These are phyloP conservation scores for Grammomys surdaster DNA, from an alignment of 2,113 vertebrate species.

Conservation along the genomic window DNA sequence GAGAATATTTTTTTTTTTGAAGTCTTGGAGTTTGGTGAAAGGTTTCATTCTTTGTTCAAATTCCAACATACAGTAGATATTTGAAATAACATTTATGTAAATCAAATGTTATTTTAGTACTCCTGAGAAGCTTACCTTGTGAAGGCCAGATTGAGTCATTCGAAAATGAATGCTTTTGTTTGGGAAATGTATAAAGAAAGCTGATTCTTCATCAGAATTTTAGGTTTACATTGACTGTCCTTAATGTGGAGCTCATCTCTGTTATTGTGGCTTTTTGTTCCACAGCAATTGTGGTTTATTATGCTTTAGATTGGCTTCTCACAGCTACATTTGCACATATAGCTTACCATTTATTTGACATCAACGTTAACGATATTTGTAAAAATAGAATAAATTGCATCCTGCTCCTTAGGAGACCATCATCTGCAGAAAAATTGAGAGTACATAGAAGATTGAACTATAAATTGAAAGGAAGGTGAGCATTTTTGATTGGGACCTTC, in stretches of 20 bases:
- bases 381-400: slow-evolving; percentile 52
- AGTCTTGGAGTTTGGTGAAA: slow-evolving; percentile 66
- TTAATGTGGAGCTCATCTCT: slow-evolving; percentile 35
- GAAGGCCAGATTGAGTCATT: slow-evolving; percentile 37
- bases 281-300: slow-evolving; percentile 30
- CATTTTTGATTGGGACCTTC: background rate
- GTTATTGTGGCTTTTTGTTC: slow-evolving; percentile 46
- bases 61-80: slow-evolving; percentile 58
- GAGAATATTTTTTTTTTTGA: slow-evolving; percentile 64
- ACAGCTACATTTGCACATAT: slow-evolving; percentile 51
- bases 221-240: slow-evolving; percentile 56
- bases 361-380: slow-evolving; percentile 42
- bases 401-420: slow-evolving; percentile 24
- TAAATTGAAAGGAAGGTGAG: background rate
- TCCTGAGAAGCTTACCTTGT: slow-evolving; percentile 49
- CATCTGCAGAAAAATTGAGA: background rate
- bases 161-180: slow-evolving; percentile 61
- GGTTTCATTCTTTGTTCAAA: slow-evolving; percentile 43
- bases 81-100: slow-evolving; percentile 66
- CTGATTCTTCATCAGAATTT: slow-evolving; percentile 44
- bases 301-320: slow-evolving; percentile 50
- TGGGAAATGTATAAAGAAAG: slow-evolving; percentile 31
- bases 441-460: background rate
- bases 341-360: slow-evolving; percentile 53
- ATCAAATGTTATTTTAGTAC: slow-evolving; percentile 60